Conservation (phyloP, 1,140 invertebrate species). For the Solenopsis invicta region DNA sequence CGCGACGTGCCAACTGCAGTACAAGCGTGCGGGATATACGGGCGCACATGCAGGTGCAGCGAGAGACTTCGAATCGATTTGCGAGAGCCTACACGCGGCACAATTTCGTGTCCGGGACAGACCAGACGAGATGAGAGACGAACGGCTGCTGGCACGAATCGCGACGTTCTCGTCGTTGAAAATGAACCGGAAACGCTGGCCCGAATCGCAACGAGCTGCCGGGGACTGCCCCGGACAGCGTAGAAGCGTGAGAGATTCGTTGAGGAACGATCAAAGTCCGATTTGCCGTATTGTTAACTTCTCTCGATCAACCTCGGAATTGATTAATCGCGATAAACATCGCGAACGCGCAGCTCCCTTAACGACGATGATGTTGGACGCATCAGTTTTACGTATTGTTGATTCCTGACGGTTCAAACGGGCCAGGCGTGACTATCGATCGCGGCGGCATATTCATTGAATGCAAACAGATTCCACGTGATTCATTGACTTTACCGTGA, state of each 20-base stretch:
- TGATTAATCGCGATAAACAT: too few relatives aligned
- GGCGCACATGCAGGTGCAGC: constrained; percentile 54
- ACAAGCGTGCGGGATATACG: constrained; percentile 2
- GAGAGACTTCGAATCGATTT: constrained; percentile 60
- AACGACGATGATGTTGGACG: background rate
- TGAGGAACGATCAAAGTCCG: background rate
- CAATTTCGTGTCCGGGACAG: constrained; percentile 53
- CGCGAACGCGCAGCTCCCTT: background rate
- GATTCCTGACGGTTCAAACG: background rate
- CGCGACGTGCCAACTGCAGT: constrained; percentile 22
- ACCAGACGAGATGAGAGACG: constrained; percentile 34
- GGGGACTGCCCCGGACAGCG: constrained; percentile 14
- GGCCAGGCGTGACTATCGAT: constrained; percentile 29
- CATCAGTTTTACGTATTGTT: background rate
- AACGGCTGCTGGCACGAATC: constrained; percentile 52
- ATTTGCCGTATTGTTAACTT: background rate
- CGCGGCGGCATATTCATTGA: constrained; percentile 30
- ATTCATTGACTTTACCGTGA: constrained; percentile 55
- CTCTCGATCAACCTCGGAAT: background rate
- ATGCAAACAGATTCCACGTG: constrained; percentile 52
- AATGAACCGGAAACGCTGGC: constrained; percentile 68
- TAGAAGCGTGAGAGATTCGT: background rate
- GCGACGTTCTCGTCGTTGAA: constrained; percentile 52
- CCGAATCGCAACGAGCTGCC: background rate
- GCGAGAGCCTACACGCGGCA: constrained; percentile 44